Evolutionary conservation across 1,140 invertebrate genomes (phyloP), one percentile per base, ranked within the genome.

Genomic region (Zophobas morio): DNA sequence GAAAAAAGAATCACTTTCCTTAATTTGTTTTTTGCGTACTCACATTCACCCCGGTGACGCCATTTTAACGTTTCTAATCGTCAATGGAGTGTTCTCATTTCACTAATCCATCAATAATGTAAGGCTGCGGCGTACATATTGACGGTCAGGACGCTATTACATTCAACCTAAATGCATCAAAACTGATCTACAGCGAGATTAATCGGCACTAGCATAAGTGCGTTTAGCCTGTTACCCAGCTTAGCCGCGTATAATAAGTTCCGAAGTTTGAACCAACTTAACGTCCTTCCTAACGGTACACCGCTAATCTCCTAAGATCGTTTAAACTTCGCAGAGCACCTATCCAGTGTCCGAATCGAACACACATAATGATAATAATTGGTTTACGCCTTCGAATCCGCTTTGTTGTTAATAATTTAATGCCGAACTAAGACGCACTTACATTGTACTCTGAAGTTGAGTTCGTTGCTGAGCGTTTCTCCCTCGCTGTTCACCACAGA

Each of bases 371-470:
- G 3, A 46, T 5, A 20, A 20, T 20, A 20, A 20, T 20, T 20
- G 20, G 20, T 54, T 54, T 54, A 46, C 42, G 42, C 42, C 42
- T 54, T 20, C 20, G 20, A 54, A 54, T 54, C 20, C 20, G 20
- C 20, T 20, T 20, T 20, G 20, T 20, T 20, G 20, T 20, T 20
- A 20, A 20, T 20, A 20, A 20, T 20, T 20, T 20, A 20, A 20
- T 20, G 20, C 20, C 20, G 20, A 20, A 20, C 20, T 20, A 20
- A 20, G 20, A 20, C 20, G 20, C 20, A 93, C 94, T 95, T 87
- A 96, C 94, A 96, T 90, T 96, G 95, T 20, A 96, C 93, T 77
- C 94, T 89, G 77, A 96, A 90, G 35, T 89, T 89, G 39, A 96
- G 90, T 72, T 94, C 91, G 83, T 93, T 91, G 86, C 94, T 95